Conservation (phyloP, 2,113 vertebrate genomes). For the Platysteira castanea region DNA sequence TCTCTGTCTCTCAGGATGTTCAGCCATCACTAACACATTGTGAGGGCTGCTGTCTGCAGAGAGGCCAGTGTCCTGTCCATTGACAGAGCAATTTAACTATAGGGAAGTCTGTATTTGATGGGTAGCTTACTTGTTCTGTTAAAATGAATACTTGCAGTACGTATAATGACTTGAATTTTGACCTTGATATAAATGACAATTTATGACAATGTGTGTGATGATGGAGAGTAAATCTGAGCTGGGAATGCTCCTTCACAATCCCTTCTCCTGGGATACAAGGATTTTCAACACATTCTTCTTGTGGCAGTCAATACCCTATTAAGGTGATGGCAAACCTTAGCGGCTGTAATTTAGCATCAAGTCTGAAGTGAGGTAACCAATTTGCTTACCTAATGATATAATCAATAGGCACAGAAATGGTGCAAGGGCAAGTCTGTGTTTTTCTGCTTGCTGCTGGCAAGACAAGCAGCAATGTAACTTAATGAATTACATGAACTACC, state of each 20-base stretch:
- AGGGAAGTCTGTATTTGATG: neutral
- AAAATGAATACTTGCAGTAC: neutral
- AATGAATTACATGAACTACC: constrained; percentile 23
- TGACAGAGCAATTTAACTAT: neutral
- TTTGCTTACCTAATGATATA: constrained; percentile 64
- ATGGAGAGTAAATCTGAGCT: neutral
- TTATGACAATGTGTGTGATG: neutral
- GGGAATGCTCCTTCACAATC: neutral
- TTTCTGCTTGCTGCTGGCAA: constrained; percentile 10
- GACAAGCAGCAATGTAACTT: neutral
- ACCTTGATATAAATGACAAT: neutral
- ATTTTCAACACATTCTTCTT: neutral
- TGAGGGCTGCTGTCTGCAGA: neutral
- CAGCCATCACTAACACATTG: neutral
- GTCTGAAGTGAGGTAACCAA: constrained; percentile 46
- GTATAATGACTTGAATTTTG: neutral
- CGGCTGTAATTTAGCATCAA: constrained; percentile 18
- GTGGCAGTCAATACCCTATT: constrained; percentile 45
- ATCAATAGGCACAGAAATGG: constrained; percentile 17
- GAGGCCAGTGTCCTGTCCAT: neutral
- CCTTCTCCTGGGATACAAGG: neutral
- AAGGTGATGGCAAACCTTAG: constrained; percentile 48
- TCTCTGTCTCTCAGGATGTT: neutral
- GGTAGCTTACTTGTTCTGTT: neutral
- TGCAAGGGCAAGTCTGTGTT: neutral